These are phyloP conservation scores for Plestiodon gilberti DNA, from an alignment of 2,113 vertebrate genomes.

Conservation along the genomic window DNA sequence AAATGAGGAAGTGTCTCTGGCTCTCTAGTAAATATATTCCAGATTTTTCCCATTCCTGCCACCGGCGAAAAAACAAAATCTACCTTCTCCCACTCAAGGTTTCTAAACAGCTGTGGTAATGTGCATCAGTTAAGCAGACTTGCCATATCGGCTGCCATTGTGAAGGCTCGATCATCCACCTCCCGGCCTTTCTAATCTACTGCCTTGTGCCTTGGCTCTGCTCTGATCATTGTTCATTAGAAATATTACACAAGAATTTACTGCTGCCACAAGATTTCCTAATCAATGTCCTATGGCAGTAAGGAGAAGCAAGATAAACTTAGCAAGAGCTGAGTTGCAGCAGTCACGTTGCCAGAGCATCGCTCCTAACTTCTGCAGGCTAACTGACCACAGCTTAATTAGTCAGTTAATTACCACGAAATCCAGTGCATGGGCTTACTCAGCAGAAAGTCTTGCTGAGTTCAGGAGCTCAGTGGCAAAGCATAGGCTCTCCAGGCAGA, in stretches of 20 bases:
- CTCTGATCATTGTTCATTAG: neutral
- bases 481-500: too few species aligned
- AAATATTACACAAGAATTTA: neutral
- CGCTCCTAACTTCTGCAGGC: neutral
- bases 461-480: too few species aligned
- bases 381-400: neutral
- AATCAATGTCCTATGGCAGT: neutral
- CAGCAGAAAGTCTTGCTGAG: too few species aligned
- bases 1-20: neutral
- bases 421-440: too few species aligned
- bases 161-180: too few species aligned
- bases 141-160: neutral
- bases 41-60: neutral
- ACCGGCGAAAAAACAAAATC: too few species aligned
- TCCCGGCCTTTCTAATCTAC: neutral
- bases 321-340: neutral
- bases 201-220: neutral
- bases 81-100: neutral
- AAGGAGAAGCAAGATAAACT: neutral
- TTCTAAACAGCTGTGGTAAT: neutral
- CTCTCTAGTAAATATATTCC: neutral
- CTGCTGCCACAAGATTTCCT: neutral
- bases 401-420: too few species aligned
- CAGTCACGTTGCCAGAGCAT: neutral
- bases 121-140: neutral